Evolutionary conservation across 2,888 invertebrate genomes (phyloP).

Genomic region (Julus scanicus): DNA sequence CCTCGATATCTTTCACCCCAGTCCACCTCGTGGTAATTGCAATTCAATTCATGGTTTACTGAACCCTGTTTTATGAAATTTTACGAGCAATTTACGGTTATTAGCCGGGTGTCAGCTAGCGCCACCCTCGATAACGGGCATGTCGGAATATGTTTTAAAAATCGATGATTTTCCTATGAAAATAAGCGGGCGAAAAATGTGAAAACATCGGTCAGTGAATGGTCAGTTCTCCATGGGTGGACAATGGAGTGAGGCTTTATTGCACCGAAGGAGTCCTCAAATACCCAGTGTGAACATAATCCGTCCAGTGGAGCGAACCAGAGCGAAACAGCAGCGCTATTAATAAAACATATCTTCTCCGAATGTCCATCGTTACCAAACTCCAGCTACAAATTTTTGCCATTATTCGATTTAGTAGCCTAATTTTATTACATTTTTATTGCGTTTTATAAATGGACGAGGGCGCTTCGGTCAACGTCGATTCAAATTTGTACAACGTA

Average conservation of each 20-base stretch:
- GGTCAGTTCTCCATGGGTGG: not conserved
- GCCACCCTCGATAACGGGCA: not conserved
- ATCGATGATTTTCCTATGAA: constrained; percentile 25
- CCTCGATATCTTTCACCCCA: not conserved
- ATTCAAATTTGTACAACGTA: not conserved
- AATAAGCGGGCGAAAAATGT: not conserved
- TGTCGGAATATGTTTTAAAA: not conserved
- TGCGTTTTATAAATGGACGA: constrained; percentile 2
- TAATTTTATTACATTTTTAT: constrained; percentile 14
- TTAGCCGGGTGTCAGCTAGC: not conserved
- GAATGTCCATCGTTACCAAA: not conserved
- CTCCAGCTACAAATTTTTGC: not conserved
- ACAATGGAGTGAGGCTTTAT: constrained; percentile 30
- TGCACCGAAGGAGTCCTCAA: not conserved
- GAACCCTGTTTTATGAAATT: constrained; percentile 43
- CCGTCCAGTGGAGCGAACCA: constrained; percentile 6
- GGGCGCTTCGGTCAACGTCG: not conserved
- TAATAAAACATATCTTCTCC: constrained; percentile 24
- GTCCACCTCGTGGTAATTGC: constrained; percentile 21
- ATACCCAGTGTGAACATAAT: constrained; percentile 44
- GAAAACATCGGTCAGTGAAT: not conserved
- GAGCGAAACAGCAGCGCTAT: constrained; percentile 1
- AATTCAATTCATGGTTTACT: constrained; percentile 43
- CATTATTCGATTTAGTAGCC: constrained; percentile 7
- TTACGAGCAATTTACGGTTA: constrained; percentile 43